These are phyloP conservation scores for Geotrupes spiniger DNA, from an alignment of 2,888 invertebrate genomes.

Conservation along the genomic window DNA sequence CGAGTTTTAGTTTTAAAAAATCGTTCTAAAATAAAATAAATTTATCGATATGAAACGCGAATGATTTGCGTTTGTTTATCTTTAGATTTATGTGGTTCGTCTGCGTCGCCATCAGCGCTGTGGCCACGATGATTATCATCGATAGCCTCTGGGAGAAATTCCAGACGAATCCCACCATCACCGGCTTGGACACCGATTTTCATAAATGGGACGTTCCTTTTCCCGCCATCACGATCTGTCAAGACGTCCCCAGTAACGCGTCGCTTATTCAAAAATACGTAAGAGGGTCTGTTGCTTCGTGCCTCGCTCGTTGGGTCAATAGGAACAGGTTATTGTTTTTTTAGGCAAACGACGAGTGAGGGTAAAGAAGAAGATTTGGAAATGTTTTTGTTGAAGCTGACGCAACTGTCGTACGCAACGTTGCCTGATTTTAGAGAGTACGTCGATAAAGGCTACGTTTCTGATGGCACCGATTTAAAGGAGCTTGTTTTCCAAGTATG, in stretches of 20 bases:
- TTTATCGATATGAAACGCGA: not conserved
- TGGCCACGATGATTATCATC: slow-evolving; percentile 72
- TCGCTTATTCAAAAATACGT: slow-evolving; percentile 35
- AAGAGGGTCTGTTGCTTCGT: slow-evolving; percentile 19
- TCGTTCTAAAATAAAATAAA: too few species aligned
- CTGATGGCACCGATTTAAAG: slow-evolving; percentile 31
- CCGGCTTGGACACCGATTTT: slow-evolving; percentile 76
- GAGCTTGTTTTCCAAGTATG: slow-evolving; percentile 37
- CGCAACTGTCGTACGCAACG: slow-evolving; percentile 48
- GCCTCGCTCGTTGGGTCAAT: not conserved
- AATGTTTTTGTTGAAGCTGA: slow-evolving; percentile 46
- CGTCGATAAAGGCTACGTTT: slow-evolving; percentile 28
- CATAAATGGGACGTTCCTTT: slow-evolving; percentile 78
- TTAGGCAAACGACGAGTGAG: not conserved
- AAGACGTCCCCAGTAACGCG: slow-evolving; percentile 28
- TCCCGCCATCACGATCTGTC: slow-evolving; percentile 70
- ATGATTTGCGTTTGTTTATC: not conserved
- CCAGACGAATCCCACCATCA: slow-evolving; percentile 80
- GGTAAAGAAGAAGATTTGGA: slow-evolving; percentile 31
- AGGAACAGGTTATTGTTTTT: slow-evolving; percentile 2
- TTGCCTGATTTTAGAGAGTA: slow-evolving; percentile 37
- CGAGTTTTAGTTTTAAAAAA: too few species aligned
- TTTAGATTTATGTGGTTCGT: slow-evolving; percentile 77
- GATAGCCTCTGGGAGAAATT: slow-evolving; percentile 79
- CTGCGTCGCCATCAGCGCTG: slow-evolving; percentile 65